Percentiles rank a stretch among this genome's conserved stretches.
phyloP scores from a whole-genome alignment of 2,797 vertebrate species.

The Thaleichthys pacificus region DNA sequence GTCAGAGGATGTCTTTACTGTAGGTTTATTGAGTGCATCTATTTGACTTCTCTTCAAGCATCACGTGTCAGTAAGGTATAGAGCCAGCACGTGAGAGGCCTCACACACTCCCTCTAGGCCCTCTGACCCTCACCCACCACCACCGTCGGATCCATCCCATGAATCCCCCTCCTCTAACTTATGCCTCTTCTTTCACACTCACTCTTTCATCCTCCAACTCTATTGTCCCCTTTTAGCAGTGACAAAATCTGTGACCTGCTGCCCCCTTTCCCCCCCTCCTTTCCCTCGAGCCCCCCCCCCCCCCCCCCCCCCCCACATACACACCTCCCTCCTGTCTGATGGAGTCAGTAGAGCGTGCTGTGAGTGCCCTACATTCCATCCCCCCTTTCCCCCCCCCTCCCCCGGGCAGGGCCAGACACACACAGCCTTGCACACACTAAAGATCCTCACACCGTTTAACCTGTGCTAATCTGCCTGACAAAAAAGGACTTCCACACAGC shows the following conservation, averaged over 20 bases:
- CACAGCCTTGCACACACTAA: slow-evolving; percentile 10
- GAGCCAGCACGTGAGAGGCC: slow-evolving; percentile 31
- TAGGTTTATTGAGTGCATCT: neutral
- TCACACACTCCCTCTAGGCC: slow-evolving; percentile 15
- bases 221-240: slow-evolving; percentile 22
- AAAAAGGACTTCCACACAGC: neutral
- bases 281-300: slow-evolving; percentile 11
- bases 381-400: slow-evolving; percentile 7
- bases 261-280: slow-evolving; percentile 4
- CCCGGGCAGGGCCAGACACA: slow-evolving; percentile 35
- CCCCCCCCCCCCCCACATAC: neutral
- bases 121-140: slow-evolving; percentile 31
- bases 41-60: neutral
- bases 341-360: slow-evolving; percentile 57
- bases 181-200: neutral
- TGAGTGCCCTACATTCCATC: slow-evolving; percentile 66
- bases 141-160: slow-evolving; percentile 19
- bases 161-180: neutral
- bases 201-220: neutral
- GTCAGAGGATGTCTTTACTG: neutral
- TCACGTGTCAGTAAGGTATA: slow-evolving; percentile 20
- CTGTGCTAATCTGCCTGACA: slow-evolving; percentile 35
- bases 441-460: slow-evolving; percentile 52
- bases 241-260: neutral
- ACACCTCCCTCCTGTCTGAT: slow-evolving; percentile 28